Base-by-base conservation (phyloP, 2,888 invertebrate genomes). In the Laothoe populi region DNA sequence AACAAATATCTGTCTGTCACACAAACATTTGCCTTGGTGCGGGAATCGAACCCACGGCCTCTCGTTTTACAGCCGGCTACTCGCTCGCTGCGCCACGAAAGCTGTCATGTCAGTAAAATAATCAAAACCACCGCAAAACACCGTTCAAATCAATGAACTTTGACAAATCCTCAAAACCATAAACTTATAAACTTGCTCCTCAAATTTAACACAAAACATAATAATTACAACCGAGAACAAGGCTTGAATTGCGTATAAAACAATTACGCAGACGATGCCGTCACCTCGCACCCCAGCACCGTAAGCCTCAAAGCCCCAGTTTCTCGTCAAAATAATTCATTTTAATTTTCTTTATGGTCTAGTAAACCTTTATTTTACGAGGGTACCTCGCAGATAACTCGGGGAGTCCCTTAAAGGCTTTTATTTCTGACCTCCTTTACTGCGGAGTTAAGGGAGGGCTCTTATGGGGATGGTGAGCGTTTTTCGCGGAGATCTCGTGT, bases 321-420 rank as follows among this genome's bases (percentile, higher is more conserved):
- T 81, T 84, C 90, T 92, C 92, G 92, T 92, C 92, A 92, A 92
- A 92, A 92, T 92, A 92, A 92, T 92, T 92, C 92, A 92, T 92
- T 92, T 92, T 92, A 92, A 92, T 92, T 92, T 92, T 91, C 91
- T 92, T 92, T 92, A 92, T 90, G 88, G 85, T 81, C 88, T 82
- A 90, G 87, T 92, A 92, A 92, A 92, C 89, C 92, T 92, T 92
- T 92, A 92, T 92, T 92, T 92, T 92, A 92, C 88, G 89, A 84
- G 77, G 81, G 77, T 77, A 83, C 82, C 83, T 83, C 80, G 81
- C 84, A 90, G 92, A 92, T 92, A 92, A 90, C 86, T 83, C 84
- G 81, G 89, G 87, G 86, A 85, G 74, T 88, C 90, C 91, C 90
- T 88, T 85, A 79, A 83, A 89, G 87, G 88, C 89, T 82, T 84